A percentile compares a stretch with the other conserved stretches of the same genome.
Conservation (phyloP, 2,113 vertebrate genomes). For the Pteropus alecto region DNA sequence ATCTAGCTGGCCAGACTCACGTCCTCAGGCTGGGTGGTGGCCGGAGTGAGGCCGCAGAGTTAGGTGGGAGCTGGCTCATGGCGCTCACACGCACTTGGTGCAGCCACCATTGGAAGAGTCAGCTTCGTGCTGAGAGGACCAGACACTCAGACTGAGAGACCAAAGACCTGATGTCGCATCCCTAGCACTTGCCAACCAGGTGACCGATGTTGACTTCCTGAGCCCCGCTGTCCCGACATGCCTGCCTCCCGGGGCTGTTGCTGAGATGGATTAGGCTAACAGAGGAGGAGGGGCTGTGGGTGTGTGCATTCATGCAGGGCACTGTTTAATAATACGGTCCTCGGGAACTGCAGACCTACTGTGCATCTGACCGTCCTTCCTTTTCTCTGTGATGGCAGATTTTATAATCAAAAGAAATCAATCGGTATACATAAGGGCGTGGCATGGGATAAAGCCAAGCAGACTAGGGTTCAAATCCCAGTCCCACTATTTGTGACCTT, state of each 20-base stretch:
- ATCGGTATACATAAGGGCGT: not conserved
- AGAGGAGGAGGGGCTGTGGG: not conserved
- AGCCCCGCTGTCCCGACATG: not conserved
- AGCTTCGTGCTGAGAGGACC: not conserved
- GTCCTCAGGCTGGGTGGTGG: not conserved
- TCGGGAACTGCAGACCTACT: not conserved
- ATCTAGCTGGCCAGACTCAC: not conserved
- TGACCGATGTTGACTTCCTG: not conserved
- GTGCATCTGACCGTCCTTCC: not conserved
- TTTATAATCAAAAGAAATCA: not conserved
- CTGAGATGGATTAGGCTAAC: not conserved
- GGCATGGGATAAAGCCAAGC: not conserved
- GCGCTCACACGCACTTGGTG: not conserved
- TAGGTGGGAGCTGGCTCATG: not conserved
- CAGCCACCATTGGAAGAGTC: not conserved
- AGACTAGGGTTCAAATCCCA: not conserved
- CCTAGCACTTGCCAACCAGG: not conserved
- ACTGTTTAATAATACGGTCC: not conserved
- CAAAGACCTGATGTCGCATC: not conserved
- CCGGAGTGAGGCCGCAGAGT: not conserved
- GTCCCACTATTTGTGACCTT: rapidly evolving
- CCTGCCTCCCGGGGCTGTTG: no score
- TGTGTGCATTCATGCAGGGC: not conserved
- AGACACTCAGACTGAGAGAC: not conserved
- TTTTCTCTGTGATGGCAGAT: not conserved